Base-by-base conservation (phyloP, 2,888 invertebrate genomes). In the Xanthorhoe designata region DNA sequence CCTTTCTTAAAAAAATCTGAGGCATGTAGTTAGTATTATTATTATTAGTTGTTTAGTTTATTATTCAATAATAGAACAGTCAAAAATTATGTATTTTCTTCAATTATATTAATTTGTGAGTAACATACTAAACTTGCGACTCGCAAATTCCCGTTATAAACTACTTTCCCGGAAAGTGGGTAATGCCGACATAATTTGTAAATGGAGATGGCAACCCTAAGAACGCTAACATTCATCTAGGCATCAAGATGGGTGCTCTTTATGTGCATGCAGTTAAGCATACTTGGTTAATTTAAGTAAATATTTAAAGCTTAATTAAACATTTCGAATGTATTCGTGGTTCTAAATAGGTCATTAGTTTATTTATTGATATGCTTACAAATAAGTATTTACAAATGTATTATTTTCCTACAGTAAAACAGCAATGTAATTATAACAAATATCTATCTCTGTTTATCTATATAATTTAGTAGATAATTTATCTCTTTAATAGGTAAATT, bases 181-280 rank as follows among this genome's bases (percentile, higher is more conserved):
- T 17, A 47, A 47, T 17, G n/a, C 51, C 24, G 24, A 10, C 18
- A 19, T n/a, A n/a, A n/a, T 24, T 13, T 18, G 51, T 10, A 1
- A 51, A 5, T n/a, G 35, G 3, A 38, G 35, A 9, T 47, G 47
- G 15, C 45, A 61, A 19, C 61, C 61, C 61, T 61, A 53, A 18
- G 15, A 32, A 17, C 47, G 32, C 24, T 45, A 18, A 29, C 32
- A 61, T 52, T 52, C 15, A 60, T 52, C 60, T 52, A 60, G 60
- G 45, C 42, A 38, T n/a, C 10, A n/a, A 55, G 55, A 55, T 56
- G 42, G 32, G 8, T 49, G 10, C 13, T 17, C 56, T 38, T 42
- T 19, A 57, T 29, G 49, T 32, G 4, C 17, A 57, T 32, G 4
- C 17, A 57, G 10, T 58, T 58, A 7, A 32, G 32, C 32, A 32